Percentiles rank a stretch among this genome's conserved stretches.
Evolutionary conservation across 2,113 vertebrate genomes (phyloP).

Genomic region (Macquaria ambigua): DNA sequence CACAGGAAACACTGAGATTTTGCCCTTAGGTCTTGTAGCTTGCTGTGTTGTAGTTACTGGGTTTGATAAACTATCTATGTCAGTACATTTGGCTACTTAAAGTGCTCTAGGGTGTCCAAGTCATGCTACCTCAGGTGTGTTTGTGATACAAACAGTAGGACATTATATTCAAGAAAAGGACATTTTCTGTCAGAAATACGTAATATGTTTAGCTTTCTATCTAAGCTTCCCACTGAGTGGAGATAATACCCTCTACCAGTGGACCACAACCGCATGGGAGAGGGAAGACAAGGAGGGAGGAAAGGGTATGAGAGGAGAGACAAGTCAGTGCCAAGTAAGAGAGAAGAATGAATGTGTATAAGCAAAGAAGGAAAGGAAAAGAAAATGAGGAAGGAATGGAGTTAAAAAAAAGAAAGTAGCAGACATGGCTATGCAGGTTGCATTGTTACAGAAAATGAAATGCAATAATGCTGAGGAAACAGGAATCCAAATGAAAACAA

Average conservation of each 20-base stretch:
- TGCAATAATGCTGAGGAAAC: constrained; percentile 72
- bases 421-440: constrained; percentile 30
- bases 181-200: background rate
- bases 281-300: background rate
- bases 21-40: background rate
- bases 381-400: constrained; percentile 8
- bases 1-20: constrained; percentile 12
- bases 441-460: constrained; percentile 58
- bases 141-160: background rate
- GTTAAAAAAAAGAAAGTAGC: background rate
- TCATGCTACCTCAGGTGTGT: background rate
- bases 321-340: background rate
- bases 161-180: background rate
- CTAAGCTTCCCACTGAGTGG: background rate
- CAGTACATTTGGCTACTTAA: constrained; percentile 14
- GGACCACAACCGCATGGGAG: background rate
- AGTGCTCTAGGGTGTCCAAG: constrained; percentile 1
- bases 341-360: constrained; percentile 1
- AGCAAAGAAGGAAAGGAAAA: constrained; percentile 6
- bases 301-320: background rate
- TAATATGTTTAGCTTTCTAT: constrained; percentile 19
- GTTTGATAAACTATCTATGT: constrained; percentile 26
- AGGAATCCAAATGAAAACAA: constrained; percentile 83
- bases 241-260: constrained; percentile 10
- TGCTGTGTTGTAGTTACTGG: constrained; percentile 11